Conservation (phyloP, 2,888 invertebrate species). For the Lepeophtheirus nordmannii region DNA sequence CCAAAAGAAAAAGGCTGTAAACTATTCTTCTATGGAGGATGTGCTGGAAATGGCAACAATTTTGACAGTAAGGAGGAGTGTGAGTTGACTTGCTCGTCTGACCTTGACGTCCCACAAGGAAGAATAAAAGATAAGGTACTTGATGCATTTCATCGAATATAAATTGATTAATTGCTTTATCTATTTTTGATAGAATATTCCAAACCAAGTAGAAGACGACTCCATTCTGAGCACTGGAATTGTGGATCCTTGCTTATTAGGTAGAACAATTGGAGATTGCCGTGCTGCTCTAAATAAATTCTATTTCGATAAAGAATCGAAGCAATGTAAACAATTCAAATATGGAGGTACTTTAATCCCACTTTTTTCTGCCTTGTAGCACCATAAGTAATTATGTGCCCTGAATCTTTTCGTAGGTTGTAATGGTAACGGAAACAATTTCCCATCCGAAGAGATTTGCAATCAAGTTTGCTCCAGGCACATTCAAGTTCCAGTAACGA, state of each 20-base stretch:
- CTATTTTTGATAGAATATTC: background rate
- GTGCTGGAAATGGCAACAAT: conserved; percentile 16
- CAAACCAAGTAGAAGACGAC: background rate
- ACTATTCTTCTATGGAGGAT: conserved; percentile 22
- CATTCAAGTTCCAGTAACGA: background rate
- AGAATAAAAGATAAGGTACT: background rate
- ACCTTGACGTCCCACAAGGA: background rate
- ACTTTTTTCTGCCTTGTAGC: background rate
- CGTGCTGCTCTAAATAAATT: conserved; percentile 10
- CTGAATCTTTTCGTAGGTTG: background rate
- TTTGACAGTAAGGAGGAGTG: conserved; percentile 12
- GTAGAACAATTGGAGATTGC: background rate
- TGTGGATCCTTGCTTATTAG: conserved; percentile 3
- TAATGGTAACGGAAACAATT: conserved; percentile 16
- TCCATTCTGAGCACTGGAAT: conserved; percentile 1
- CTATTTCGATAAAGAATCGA: background rate
- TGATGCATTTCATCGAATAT: background rate
- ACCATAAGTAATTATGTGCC: background rate
- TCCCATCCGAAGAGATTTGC: background rate
- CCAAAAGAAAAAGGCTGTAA: background rate
- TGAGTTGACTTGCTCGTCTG: background rate
- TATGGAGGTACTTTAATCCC: conserved; percentile 8
- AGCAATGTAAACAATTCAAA: background rate
- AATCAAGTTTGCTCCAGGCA: background rate
- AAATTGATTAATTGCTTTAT: background rate